Conservation (phyloP, 2,888 invertebrate genomes). For the Pammene fasciana region DNA sequence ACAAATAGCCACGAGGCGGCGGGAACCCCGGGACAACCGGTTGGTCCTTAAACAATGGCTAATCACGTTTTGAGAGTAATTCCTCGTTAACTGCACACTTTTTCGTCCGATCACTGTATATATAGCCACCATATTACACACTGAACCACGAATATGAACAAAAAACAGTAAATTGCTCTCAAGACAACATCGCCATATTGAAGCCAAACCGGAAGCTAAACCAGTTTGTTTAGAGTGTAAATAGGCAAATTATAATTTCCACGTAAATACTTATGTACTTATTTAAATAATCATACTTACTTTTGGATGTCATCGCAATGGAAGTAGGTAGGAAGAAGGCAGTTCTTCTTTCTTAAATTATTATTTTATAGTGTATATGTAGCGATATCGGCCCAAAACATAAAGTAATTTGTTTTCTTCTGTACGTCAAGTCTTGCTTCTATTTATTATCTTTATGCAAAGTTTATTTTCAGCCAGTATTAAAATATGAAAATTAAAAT, state of each 20-base stretch:
- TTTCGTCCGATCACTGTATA: slow-evolving; percentile 4
- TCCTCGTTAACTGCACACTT: slow-evolving; percentile 4
- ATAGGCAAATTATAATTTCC: slow-evolving; percentile 18
- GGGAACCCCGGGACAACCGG: slow-evolving; percentile 1
- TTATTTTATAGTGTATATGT: not conserved
- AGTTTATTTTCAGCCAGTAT: slow-evolving; percentile 19
- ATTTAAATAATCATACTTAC: slow-evolving; percentile 17
- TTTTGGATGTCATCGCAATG: slow-evolving; percentile 16
- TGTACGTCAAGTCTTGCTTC: slow-evolving; percentile 4
- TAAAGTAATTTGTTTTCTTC: not conserved
- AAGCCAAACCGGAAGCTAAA: slow-evolving; percentile 17
- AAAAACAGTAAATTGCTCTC: slow-evolving; percentile 9
- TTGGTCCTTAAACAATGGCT: slow-evolving; percentile 4
- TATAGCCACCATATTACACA: slow-evolving; percentile 4
- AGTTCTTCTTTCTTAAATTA: slow-evolving; percentile 6
- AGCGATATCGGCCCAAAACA: slow-evolving; percentile 9
- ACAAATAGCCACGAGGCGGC: slow-evolving; percentile 2
- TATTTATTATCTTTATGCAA: slow-evolving; percentile 10
- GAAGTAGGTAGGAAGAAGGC: not conserved
- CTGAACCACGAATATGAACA: slow-evolving; percentile 8
- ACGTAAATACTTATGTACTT: slow-evolving; percentile 14
- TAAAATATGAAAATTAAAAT: slow-evolving; percentile 20
- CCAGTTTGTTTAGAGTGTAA: slow-evolving; percentile 16
- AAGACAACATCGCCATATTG: slow-evolving; percentile 14
- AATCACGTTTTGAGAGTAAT: not conserved